Percentiles rank a stretch among this genome's conserved stretches.
phyloP scores from a whole-genome alignment of 1,140 invertebrate species.

The Achroia grisella region DNA sequence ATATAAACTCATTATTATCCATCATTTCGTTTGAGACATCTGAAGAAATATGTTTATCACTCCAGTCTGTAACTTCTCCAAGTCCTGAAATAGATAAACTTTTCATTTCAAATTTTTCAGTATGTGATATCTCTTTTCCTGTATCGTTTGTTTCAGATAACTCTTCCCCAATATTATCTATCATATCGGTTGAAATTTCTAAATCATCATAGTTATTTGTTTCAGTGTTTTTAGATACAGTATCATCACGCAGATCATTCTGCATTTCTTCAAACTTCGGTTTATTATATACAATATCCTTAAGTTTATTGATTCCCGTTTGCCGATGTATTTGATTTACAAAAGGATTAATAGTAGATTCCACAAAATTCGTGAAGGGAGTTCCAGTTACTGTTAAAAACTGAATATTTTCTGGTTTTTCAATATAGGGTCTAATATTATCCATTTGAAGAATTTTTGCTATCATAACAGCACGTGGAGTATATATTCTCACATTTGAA shows the following conservation, averaged over 20 bases:
- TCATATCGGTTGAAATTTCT: neutral
- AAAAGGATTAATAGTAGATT: neutral
- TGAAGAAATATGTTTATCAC: no score
- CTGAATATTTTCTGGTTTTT: no score
- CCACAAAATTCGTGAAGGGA: neutral
- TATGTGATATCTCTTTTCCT: no score
- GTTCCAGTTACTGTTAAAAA: neutral
- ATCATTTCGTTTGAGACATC: neutral
- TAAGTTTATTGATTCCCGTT: no score
- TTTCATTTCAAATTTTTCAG: no score
- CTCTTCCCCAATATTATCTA: neutral
- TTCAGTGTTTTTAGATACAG: neutral
- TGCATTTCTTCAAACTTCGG: no score
- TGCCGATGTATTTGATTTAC: no score
- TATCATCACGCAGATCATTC: neutral
- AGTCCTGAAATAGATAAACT: no score
- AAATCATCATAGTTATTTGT: neutral
- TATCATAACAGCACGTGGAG: neutral
- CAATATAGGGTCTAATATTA: no score
- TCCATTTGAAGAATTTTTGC: neutral
- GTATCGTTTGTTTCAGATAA: neutral
- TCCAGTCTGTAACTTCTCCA: no score
- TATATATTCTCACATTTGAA: conserved; percentile 1
- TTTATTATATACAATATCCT: no score
- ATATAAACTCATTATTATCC: conserved; percentile 26